A percentile compares a stretch with the other conserved stretches of the same genome.
Conservation (phyloP, 2,797 vertebrate species). For the Sciurus vulgaris region DNA sequence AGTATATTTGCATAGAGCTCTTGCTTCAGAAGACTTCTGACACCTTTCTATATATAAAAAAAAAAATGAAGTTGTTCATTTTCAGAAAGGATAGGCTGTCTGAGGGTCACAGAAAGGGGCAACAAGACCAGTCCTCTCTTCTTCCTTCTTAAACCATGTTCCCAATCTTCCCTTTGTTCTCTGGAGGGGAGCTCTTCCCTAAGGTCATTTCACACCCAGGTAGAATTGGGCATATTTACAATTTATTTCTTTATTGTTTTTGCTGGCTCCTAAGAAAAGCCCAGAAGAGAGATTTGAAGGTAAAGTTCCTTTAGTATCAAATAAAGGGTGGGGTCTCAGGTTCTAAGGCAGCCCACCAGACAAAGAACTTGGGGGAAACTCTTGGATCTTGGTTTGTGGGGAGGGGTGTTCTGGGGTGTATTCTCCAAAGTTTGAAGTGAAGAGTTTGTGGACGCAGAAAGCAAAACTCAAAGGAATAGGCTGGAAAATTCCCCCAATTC, state of each 20-base stretch:
- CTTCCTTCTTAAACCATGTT: neutral
- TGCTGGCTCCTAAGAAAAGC: neutral
- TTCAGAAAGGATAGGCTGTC: constrained; percentile 43
- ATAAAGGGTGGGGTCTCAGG: neutral
- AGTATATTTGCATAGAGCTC: constrained; percentile 65
- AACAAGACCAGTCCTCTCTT: neutral
- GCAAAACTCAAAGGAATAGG: constrained; percentile 39
- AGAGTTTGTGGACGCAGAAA: neutral
- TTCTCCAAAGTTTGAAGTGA: neutral
- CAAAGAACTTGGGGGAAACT: constrained; percentile 19
- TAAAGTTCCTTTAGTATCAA: constrained; percentile 1
- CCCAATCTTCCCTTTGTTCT: neutral
- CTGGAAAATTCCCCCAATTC: neutral
- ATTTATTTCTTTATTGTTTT: neutral
- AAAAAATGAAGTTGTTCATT: neutral
- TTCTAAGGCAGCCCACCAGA: neutral
- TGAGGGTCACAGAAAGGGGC: neutral
- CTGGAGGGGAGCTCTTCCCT: neutral
- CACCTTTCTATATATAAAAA: constrained; percentile 23
- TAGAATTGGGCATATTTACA: neutral
- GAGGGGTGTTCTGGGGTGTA: neutral
- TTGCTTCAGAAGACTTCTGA: constrained; percentile 71
- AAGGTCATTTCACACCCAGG: neutral
- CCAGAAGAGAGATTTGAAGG: neutral
- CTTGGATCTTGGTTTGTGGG: neutral